Base-by-base conservation (phyloP, 2,888 invertebrate species). In the Allolobophora icterica region DNA sequence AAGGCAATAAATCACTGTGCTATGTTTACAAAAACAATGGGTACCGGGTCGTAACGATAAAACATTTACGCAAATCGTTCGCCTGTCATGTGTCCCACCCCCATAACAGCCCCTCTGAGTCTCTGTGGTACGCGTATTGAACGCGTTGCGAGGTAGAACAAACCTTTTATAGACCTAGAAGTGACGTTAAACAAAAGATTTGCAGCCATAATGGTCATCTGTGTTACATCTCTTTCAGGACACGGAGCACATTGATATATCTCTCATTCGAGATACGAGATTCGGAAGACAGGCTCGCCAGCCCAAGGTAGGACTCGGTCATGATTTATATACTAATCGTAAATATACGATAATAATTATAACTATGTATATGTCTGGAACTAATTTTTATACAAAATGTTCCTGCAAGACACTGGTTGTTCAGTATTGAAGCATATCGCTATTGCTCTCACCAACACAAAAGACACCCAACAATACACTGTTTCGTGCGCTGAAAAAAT, bases 231-330 rank as follows among this genome's bases (percentile, higher is more conserved):
- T 30, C 6, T 87, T 93, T 58, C 93, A 95, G 95, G 95, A 95
- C 91, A 94, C 94, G 93, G 94, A 99, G 94, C 96, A 97, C 95
- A 96, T 99, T 94, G 99, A 99, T 95, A 97, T 99, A 94, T 97
- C 98, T 91, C 97, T 97, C 91, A 98, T 99, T 94, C 96, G 98
- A 93, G 99, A 99, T 95, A 97, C 98, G 35, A 96, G 99, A 94
- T 89, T 83, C 4, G 91, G 91, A 58, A 89, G 40, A n/a, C 89
- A 45, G 38, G 89, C 91, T 34, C 30, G 91, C 15, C 40, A 89
- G 30, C 91, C 91, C 0, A 91, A 83, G 89, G 91, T 91, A 38
- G 0, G 90, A 15, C 11, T 35, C 87, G 13, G 8, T n/a, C n/a
- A 71, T 21, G 38, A 84, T 17, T 71, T 11, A n/a, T 1, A 6